phyloP scores from a whole-genome alignment of 2,797 vertebrate species.

The Aythya fuligula region DNA sequence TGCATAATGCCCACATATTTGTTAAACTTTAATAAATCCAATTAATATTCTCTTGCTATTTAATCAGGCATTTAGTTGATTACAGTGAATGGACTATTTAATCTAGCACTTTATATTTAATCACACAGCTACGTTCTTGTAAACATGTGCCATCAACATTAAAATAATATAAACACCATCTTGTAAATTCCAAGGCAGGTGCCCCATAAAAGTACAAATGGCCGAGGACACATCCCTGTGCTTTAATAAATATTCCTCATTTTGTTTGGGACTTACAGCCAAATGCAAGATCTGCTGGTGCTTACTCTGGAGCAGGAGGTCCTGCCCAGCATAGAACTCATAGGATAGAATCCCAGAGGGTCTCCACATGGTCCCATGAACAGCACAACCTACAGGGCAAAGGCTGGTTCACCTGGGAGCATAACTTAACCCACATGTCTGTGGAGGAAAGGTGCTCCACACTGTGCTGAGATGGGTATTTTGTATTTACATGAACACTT shows the following conservation, averaged over 20 bases:
- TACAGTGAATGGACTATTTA: neutral
- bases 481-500: neutral
- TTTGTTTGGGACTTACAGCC: neutral
- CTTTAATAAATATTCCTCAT: neutral
- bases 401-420: fast-evolving
- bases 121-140: neutral
- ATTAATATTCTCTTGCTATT: constrained; percentile 9
- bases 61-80: constrained; percentile 38
- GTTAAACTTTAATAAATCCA: neutral
- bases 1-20: neutral
- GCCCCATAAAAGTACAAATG: neutral
- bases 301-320: neutral
- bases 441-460: neutral
- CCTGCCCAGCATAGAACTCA: neutral
- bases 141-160: neutral
- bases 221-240: neutral
- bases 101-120: neutral
- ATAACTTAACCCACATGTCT: neutral
- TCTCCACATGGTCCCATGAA: neutral
- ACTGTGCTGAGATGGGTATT: neutral
- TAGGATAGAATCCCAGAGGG: neutral
- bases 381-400: neutral
- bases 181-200: neutral
- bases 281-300: fast-evolving
- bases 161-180: neutral